Conservation (phyloP, 2,113 vertebrate species). For the Mesocricetus auratus region DNA sequence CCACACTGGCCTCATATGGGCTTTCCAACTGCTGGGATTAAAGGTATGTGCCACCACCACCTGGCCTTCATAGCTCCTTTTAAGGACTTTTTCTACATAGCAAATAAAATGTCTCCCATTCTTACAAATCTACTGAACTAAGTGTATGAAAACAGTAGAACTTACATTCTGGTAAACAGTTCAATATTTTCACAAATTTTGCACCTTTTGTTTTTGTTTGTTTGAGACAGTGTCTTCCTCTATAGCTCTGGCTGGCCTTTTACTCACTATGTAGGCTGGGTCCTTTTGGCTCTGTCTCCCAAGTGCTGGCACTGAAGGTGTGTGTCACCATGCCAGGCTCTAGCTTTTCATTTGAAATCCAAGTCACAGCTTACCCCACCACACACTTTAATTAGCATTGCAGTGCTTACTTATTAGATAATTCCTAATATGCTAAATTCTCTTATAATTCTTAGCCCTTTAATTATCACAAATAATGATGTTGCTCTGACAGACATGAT, state of each 20-base stretch:
- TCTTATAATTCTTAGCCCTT: slow-evolving; percentile 8
- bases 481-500: background rate
- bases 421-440: background rate
- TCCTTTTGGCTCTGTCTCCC: background rate
- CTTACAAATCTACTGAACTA: slow-evolving; percentile 12
- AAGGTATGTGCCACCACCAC: background rate
- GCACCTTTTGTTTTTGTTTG: background rate
- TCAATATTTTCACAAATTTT: background rate
- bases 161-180: slow-evolving; percentile 13
- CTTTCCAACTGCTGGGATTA: background rate
- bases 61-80: background rate
- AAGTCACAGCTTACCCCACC: background rate
- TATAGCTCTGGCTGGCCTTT: background rate
- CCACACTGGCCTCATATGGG: background rate
- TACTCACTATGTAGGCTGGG: background rate
- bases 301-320: background rate
- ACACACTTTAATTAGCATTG: background rate
- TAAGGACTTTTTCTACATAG: slow-evolving; percentile 19
- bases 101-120: slow-evolving; percentile 25
- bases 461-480: background rate
- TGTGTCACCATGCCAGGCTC: background rate
- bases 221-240: background rate
- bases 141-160: background rate
- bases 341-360: slow-evolving; percentile 5
- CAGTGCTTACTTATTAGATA: background rate